Evolutionary conservation across 2,888 invertebrate genomes (phyloP).

Genomic region (Pyrrhia umbra): DNA sequence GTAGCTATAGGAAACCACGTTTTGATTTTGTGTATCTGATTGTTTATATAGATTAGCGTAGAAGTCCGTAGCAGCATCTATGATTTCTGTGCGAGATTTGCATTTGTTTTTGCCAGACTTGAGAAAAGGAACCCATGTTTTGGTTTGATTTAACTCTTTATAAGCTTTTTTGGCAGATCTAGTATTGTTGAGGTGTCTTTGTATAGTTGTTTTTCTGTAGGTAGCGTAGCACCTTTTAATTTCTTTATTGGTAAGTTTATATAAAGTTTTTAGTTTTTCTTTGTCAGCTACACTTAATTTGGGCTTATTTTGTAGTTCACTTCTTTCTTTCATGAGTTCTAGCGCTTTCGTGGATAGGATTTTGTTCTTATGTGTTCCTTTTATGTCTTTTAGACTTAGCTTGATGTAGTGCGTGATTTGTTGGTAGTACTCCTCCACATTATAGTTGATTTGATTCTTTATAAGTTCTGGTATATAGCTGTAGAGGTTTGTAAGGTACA

Average conservation of each 20-base stretch:
- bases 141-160: slow-evolving; percentile 12
- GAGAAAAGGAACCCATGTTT: slow-evolving; percentile 26
- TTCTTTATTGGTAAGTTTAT: not conserved
- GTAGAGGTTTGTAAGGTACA: not conserved
- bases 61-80: slow-evolving; percentile 20
- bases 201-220: not conserved
- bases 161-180: slow-evolving; percentile 4
- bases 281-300: slow-evolving; percentile 10
- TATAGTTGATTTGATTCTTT: too few species aligned
- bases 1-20: too few species aligned
- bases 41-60: too few species aligned
- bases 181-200: not conserved
- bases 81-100: slow-evolving; percentile 24
- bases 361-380: not conserved
- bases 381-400: slow-evolving; percentile 1
- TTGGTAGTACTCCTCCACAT: slow-evolving; percentile 6
- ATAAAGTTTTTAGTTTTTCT: slow-evolving; percentile 9
- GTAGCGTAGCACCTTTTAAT: not conserved
- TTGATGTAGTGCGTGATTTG: slow-evolving; percentile 2
- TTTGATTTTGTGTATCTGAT: too few species aligned
- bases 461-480: too few species aligned
- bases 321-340: slow-evolving; percentile 14
- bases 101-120: slow-evolving; percentile 13
- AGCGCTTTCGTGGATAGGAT: slow-evolving; percentile 11
- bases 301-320: slow-evolving; percentile 11